These are phyloP conservation scores for Argyra leucocephala DNA, from an alignment of 2,888 invertebrate species.

Conservation along the genomic window DNA sequence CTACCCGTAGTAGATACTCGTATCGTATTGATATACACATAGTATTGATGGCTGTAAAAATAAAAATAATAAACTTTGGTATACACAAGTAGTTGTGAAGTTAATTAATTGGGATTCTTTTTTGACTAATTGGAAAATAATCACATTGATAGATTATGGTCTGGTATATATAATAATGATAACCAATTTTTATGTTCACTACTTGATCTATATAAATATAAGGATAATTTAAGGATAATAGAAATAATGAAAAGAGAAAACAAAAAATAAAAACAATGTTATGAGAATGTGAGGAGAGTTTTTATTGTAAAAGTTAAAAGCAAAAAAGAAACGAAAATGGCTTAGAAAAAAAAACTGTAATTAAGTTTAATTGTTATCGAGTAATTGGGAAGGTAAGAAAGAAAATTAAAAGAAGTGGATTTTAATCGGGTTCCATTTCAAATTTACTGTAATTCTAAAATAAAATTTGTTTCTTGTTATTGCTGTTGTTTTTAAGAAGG, in stretches of 20 bases:
- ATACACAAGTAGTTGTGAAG: too few relatives aligned
- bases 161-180: not conserved
- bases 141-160: not conserved
- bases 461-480: not conserved
- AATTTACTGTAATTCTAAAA: not conserved
- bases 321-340: not conserved
- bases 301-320: not conserved
- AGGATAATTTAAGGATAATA: not conserved
- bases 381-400: not conserved
- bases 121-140: conserved; percentile 6
- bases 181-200: too few relatives aligned
- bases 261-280: too few relatives aligned
- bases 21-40: too few relatives aligned
- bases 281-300: too few relatives aligned
- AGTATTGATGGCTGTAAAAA: too few relatives aligned
- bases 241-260: too few relatives aligned
- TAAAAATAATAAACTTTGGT: too few relatives aligned
- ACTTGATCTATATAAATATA: too few relatives aligned
- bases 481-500: not conserved
- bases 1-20: too few relatives aligned
- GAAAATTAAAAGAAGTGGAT: not conserved
- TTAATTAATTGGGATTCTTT: not conserved
- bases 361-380: not conserved
- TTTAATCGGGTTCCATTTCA: too few relatives aligned
- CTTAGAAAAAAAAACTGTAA: not conserved